Conservation (phyloP, 2,797 vertebrate species). For the Oceanodroma leucorhoa region DNA sequence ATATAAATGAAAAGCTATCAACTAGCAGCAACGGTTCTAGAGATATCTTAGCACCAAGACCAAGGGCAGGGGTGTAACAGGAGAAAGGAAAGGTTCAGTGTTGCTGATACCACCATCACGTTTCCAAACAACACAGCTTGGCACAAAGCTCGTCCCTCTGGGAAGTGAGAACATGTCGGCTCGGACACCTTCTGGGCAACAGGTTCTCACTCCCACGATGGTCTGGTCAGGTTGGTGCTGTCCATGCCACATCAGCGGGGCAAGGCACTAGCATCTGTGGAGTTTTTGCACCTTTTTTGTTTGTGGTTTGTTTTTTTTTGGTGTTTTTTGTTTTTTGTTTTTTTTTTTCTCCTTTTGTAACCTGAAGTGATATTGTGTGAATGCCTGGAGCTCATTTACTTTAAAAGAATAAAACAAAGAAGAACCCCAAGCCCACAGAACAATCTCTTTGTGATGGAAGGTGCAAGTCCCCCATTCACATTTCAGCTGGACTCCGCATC, state of each 20-base stretch:
- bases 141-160: slow-evolving; percentile 61
- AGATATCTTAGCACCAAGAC: slow-evolving; percentile 84
- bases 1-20: slow-evolving; percentile 81
- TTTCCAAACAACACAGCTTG: slow-evolving; percentile 67
- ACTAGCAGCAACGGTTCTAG: slow-evolving; percentile 82
- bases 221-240: slow-evolving; percentile 55
- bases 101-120: slow-evolving; percentile 73
- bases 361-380: slow-evolving; percentile 45
- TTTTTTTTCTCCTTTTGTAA: not conserved
- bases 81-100: slow-evolving; percentile 75
- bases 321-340: not conserved
- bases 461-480: slow-evolving; percentile 48
- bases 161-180: slow-evolving; percentile 30
- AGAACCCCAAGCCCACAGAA: slow-evolving; percentile 33
- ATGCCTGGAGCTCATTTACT: not conserved
- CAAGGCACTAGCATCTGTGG: slow-evolving; percentile 69
- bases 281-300: slow-evolving; percentile 59
- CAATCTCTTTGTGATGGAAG: slow-evolving; percentile 52
- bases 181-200: not conserved
- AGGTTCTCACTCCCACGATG: slow-evolving; percentile 8
- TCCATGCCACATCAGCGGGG: slow-evolving; percentile 62
- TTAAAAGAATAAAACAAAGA: slow-evolving; percentile 1
- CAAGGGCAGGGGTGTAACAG: slow-evolving; percentile 58
- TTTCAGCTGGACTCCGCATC: slow-evolving; percentile 46
- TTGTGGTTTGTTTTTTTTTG: not conserved